Conservation (phyloP, 2,888 invertebrate species). For the Sepioteuthis lessoniana region DNA sequence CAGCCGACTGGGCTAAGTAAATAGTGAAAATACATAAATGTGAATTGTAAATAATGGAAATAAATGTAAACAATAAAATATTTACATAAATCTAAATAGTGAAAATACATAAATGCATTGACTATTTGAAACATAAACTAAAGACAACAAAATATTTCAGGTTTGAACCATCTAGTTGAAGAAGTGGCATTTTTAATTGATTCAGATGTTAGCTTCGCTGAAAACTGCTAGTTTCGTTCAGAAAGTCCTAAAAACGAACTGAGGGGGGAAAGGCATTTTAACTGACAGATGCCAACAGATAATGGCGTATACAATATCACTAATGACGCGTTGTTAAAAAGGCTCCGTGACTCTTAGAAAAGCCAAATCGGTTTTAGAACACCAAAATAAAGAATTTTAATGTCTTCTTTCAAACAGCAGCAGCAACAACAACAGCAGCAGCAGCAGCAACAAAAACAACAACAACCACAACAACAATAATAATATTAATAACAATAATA, state of each 20-base stretch:
- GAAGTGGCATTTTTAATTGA: not conserved
- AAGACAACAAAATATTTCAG: not conserved
- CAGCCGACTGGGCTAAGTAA: too few species aligned
- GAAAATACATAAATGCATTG: too few species aligned
- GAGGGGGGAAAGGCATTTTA: not conserved
- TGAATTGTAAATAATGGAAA: too few species aligned
- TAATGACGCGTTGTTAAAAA: not conserved
- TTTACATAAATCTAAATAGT: too few species aligned
- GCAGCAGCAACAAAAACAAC: too few species aligned
- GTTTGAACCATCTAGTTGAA: too few species aligned
- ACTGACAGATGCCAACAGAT: not conserved
- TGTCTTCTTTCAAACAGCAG: not conserved
- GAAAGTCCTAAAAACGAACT: not conserved
- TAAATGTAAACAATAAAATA: too few species aligned
- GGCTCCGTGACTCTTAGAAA: not conserved
- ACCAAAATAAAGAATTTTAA: not conserved
- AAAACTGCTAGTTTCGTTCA: not conserved
- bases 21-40: too few species aligned
- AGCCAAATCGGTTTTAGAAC: not conserved
- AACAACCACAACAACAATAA: too few species aligned
- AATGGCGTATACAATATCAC: not conserved
- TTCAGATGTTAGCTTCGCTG: not conserved
- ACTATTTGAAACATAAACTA: not conserved
- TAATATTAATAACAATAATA: too few species aligned
- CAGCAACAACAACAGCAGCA: too few species aligned